phyloP scores from a whole-genome alignment of 2,797 vertebrate species.

The Propithecus deckenii region DNA sequence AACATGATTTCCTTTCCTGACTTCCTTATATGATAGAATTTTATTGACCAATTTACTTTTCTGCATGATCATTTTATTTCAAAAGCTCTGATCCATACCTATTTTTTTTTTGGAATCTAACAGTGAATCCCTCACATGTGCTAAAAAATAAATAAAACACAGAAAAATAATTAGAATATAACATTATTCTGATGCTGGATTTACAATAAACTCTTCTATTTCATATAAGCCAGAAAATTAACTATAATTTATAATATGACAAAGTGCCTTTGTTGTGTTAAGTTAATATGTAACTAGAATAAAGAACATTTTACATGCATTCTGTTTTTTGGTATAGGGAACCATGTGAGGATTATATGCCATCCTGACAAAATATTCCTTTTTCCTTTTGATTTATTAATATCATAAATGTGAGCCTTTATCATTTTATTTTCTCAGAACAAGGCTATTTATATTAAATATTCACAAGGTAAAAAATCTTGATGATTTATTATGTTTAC shows the following conservation, averaged over 20 bases:
- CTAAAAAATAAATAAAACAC: constrained; percentile 40
- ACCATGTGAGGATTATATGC: constrained; percentile 47
- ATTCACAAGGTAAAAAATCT: constrained; percentile 57
- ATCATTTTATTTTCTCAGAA: constrained; percentile 67
- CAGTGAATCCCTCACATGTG: constrained; percentile 17
- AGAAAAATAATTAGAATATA: constrained; percentile 42
- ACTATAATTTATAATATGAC: background rate
- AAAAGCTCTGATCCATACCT: background rate
- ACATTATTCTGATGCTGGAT: background rate
- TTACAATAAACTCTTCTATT: background rate
- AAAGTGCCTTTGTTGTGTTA: constrained; percentile 1
- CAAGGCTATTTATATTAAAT: constrained; percentile 59
- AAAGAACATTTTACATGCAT: constrained; percentile 62
- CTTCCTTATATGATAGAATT: constrained; percentile 6
- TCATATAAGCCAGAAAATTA: background rate
- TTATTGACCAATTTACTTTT: constrained; percentile 14
- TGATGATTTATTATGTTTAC: constrained; percentile 73
- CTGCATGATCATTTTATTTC: constrained; percentile 25
- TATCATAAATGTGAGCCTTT: constrained; percentile 60
- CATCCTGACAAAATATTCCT: constrained; percentile 63
- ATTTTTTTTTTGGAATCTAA: background rate
- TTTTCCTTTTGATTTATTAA: constrained; percentile 71
- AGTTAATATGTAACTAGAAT: background rate
- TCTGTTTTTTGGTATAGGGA: constrained; percentile 37
- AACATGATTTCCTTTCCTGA: background rate